Base-by-base conservation (phyloP, 2,113 vertebrate genomes). In the Chroicocephalus ridibundus region DNA sequence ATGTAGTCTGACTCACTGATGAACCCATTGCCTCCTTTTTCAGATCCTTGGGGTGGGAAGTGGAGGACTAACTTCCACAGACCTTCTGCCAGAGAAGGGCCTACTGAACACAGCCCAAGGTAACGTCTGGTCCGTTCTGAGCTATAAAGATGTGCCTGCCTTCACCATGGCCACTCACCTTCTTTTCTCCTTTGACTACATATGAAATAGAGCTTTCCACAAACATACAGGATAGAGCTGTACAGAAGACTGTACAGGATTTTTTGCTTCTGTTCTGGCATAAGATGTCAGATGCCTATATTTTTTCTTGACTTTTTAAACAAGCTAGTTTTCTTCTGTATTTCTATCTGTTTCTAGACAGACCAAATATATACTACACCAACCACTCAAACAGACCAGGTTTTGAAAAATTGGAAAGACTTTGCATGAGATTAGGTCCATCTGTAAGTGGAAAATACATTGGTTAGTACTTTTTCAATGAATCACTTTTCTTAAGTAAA, bases 391-490 rank as follows among this genome's bases (percentile, higher is more conserved):
- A 62, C 34, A 91, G 20, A 18, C 79, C 5, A 51, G 12, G 4
- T 69, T 94, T 85, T 24, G 8, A 55, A 79, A 86, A 75, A 61
- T 1, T 29, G 8, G 24, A 76, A 85, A 78, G 9, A 10, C 24
- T 92, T 86, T 93, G 13, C 14, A 8, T 57, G 8, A 27, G 47
- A 52, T 82, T 57, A 79, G 27, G 36, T 93, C 40, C 31, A 44
- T 69, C 49, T 75, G 19, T 57, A 78, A 65, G 19, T 76, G 61
- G 61, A 91, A 94, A 96, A 87, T 38, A 44, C 16, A 42, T 34
- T 17, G 19, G 17, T 71, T 71, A 86, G 9, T 76, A 82, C 29
- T 49, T 76, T 89, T 82, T 58, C 65, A 69, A 19, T 65, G 9
- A 76, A 84, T 64, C 13, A 27, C 3, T 87, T 93, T 89, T 58